These are phyloP conservation scores for Neoitamus cyanurus DNA, from an alignment of 2,888 invertebrate genomes.

Conservation along the genomic window DNA sequence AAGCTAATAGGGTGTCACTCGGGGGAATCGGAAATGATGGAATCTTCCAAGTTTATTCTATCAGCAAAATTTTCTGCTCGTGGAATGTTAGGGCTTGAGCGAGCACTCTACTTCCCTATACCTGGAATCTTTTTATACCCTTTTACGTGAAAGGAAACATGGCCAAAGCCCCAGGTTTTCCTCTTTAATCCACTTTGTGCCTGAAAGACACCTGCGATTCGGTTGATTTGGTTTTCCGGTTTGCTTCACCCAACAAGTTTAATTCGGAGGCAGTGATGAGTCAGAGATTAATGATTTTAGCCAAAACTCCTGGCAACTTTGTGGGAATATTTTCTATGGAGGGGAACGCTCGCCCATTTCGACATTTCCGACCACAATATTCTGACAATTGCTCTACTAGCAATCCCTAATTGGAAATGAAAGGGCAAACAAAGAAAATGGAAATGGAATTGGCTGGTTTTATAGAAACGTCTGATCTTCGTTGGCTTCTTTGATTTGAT, in stretches of 20 bases:
- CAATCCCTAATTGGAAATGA: background rate
- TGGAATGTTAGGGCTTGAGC: background rate
- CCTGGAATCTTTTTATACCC: background rate
- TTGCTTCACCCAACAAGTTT: background rate
- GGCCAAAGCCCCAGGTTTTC: background rate
- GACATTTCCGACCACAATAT: background rate
- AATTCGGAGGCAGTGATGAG: background rate
- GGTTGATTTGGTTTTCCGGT: conserved; percentile 1
- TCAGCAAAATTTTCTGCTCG: background rate
- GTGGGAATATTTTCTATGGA: background rate
- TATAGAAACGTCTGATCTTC: background rate
- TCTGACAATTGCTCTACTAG: background rate
- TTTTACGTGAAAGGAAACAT: background rate
- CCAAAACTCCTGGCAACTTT: background rate
- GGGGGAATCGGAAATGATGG: background rate
- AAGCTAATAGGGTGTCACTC: background rate
- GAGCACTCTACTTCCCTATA: background rate
- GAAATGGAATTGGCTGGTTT: background rate
- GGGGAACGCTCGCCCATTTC: background rate
- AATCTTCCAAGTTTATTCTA: background rate
- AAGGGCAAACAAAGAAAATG: background rate
- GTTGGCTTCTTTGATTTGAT: background rate
- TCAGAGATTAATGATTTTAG: conserved; percentile 1
- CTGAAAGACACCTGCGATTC: conserved; percentile 1
- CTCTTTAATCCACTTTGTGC: background rate